Base-by-base conservation (phyloP, 2,888 invertebrate species). In the Agrilus cyanescens region DNA sequence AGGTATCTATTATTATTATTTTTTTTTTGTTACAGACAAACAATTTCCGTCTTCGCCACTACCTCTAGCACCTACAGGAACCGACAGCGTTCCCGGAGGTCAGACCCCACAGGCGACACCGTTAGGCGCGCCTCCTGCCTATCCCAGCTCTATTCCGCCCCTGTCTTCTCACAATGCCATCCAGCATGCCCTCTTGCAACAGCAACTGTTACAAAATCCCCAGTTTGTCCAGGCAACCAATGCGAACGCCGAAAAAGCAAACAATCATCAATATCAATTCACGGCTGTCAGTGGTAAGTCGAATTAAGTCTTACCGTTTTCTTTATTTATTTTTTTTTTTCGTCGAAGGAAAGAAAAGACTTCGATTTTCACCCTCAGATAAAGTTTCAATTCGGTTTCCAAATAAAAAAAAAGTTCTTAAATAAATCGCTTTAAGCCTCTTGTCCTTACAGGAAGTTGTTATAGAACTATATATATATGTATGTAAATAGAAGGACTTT, bases 191-290 rank as follows among this genome's bases (percentile, higher is more conserved):
- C 56, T 66, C 50, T 62, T 67, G 44, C 69, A 70, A 48, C 75
- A 76, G 47, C 77, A 76, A 52, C 74, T 78, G 51, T 73, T 75
- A 55, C 75, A 76, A 58, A 65, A 66, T 52, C 63, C 64, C 18
- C 70, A 72, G 48, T 67, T 68, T 50, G 60, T 61, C 41, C 58
- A 56, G 32, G 63, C 62, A 47, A 62, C 59, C 40, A 62, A 60
- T 49, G 60, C 60, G 52, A 54, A 52, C 43, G 55, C 56, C 50
- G 25, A 25, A 25, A 74, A 75, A 60, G 71, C 71, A 61, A 74
- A 73, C 63, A 73, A 73, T 57, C 25, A 25, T 25, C 25, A 25
- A 25, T 25, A 25, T 25, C 25, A 25, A 25, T 25, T 25, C 25
- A 25, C 25, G 25, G 25, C 25, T 10, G 25, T 25, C 25, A 25